A percentile compares a stretch with the other conserved stretches of the same genome.
Conservation (phyloP, 2,113 vertebrate species). For the Caloenas nicobarica region DNA sequence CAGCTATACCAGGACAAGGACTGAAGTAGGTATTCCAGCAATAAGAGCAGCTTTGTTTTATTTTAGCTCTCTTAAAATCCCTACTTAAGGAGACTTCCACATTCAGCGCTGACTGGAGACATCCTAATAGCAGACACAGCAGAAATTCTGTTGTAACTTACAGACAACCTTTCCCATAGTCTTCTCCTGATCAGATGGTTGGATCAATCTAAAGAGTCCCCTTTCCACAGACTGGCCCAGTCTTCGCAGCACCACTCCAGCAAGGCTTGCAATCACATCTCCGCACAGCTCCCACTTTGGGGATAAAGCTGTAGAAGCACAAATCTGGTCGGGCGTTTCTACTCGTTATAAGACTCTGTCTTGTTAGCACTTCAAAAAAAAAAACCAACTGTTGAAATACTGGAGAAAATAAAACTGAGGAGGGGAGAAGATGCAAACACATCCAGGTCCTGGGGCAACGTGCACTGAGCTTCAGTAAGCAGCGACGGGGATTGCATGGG, state of each 20-base stretch:
- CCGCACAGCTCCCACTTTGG: rapidly evolving
- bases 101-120: background rate
- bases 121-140: background rate
- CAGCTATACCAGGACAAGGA: background rate
- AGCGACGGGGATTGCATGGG: rapidly evolving
- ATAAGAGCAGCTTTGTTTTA: background rate
- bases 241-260: background rate
- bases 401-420: background rate
- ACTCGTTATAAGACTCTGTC: background rate
- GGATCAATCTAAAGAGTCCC: background rate
- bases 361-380: background rate
- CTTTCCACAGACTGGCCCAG: background rate
- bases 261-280: background rate
- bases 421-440: background rate
- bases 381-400: background rate
- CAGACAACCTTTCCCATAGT: background rate
- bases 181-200: background rate
- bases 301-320: background rate
- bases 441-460: rapidly evolving
- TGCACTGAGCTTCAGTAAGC: background rate
- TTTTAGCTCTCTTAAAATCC: background rate
- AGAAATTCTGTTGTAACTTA: background rate
- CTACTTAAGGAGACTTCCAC: background rate
- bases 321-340: background rate
- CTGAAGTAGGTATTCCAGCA: background rate